phyloP scores from a whole-genome alignment of 1,140 invertebrate species.

The Anadara kagoshimensis region DNA sequence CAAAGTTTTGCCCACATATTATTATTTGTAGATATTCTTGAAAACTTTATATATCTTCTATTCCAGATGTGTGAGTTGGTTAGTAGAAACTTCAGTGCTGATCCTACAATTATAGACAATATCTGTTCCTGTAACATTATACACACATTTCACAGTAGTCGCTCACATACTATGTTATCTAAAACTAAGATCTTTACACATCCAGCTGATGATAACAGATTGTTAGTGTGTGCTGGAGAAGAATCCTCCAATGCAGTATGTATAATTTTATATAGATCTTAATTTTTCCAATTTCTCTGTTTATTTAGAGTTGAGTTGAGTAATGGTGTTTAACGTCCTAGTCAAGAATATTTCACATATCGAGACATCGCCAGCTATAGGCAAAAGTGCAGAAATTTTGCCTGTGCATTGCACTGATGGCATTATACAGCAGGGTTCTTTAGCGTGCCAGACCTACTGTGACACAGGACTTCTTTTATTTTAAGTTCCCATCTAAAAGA shows the following conservation, averaged over 20 bases:
- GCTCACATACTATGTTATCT: slow-evolving; percentile 79
- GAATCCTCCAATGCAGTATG: slow-evolving; percentile 67
- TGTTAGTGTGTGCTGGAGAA: slow-evolving; percentile 77
- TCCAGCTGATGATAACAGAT: slow-evolving; percentile 56
- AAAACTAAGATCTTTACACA: slow-evolving; percentile 78
- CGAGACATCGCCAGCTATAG: too few relatives aligned
- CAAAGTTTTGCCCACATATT: too few relatives aligned
- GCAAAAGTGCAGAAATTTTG: too few relatives aligned
- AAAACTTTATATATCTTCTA: too few relatives aligned
- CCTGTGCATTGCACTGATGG: too few relatives aligned
- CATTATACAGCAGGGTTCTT: too few relatives aligned
- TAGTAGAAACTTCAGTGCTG: slow-evolving; percentile 32
- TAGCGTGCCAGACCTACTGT: too few relatives aligned
- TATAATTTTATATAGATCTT: not conserved
- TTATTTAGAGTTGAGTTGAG: not conserved
- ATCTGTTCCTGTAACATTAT: slow-evolving; percentile 76
- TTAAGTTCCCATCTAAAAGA: too few relatives aligned
- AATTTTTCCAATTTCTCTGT: not conserved
- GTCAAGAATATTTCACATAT: too few relatives aligned
- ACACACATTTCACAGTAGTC: slow-evolving; percentile 80
- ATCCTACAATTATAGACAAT: slow-evolving; percentile 38
- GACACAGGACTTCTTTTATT: too few relatives aligned
- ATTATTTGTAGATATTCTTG: too few relatives aligned
- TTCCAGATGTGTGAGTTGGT: slow-evolving; percentile 63
- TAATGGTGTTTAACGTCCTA: too few relatives aligned